phyloP scores from a whole-genome alignment of 2,888 invertebrate species.

The Scelioninae gen. 2 region DNA sequence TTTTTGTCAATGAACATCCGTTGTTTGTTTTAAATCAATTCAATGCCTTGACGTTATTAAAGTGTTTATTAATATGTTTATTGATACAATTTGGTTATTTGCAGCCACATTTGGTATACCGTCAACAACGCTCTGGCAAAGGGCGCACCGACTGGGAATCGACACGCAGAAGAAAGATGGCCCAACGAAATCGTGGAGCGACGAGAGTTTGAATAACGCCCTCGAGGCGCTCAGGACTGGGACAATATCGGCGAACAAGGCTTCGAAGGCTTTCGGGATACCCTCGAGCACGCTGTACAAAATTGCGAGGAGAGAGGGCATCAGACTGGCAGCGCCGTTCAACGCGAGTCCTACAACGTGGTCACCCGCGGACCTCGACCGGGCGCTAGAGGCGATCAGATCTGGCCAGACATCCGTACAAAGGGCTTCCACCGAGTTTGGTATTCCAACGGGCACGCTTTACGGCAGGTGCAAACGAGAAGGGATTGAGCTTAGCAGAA shows the following conservation, averaged over 20 bases:
- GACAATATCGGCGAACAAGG: slow-evolving; percentile 92
- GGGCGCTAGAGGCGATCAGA: slow-evolving; percentile 88
- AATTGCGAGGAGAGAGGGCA: slow-evolving; percentile 92
- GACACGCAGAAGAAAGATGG: slow-evolving; percentile 95
- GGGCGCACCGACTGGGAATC: slow-evolving; percentile 91
- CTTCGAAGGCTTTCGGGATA: slow-evolving; percentile 93
- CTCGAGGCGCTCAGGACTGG: slow-evolving; percentile 89
- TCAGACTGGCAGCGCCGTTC: slow-evolving; percentile 91
- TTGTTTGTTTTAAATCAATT: no score
- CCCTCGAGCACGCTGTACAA: slow-evolving; percentile 94
- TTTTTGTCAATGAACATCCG: no score
- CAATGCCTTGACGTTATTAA: no score
- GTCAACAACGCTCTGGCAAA: slow-evolving; percentile 93
- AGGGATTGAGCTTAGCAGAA: slow-evolving; percentile 91
- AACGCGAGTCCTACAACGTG: slow-evolving; percentile 93
- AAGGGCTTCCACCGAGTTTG: slow-evolving; percentile 89
- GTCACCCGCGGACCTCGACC: slow-evolving; percentile 89
- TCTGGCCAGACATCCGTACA: slow-evolving; percentile 89
- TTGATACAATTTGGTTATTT: no score
- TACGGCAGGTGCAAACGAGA: slow-evolving; percentile 93
- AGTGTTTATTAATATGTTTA: no score
- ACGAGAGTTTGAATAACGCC: slow-evolving; percentile 88
- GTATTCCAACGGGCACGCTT: slow-evolving; percentile 91
- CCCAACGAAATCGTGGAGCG: slow-evolving; percentile 91
- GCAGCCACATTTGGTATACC: slow-evolving; percentile 90